These are phyloP conservation scores for Mactromeris polynyma DNA, from an alignment of 2,888 invertebrate genomes.

Conservation along the genomic window DNA sequence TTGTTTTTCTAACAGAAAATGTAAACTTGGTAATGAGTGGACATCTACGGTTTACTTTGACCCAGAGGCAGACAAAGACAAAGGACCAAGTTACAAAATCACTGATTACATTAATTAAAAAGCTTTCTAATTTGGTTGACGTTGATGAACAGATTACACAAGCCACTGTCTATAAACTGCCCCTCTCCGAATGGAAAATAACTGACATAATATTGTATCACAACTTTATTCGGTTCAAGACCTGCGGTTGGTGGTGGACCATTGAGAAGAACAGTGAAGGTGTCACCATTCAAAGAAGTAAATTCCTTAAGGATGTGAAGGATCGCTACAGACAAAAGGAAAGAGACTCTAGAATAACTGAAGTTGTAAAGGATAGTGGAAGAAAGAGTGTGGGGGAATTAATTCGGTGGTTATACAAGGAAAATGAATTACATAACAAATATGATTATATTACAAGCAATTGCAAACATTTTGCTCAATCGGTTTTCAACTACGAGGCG, in stretches of 20 bases:
- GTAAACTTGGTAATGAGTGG: not conserved
- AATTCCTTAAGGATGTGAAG: not conserved
- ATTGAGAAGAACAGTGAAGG: conserved; percentile 37
- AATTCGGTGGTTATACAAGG: conserved; percentile 26
- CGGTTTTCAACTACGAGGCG: not conserved
- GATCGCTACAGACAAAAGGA: conserved; percentile 17
- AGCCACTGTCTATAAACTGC: not conserved
- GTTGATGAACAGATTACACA: not conserved
- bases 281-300: conserved; percentile 43
- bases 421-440: conserved; percentile 15
- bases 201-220: not conserved
- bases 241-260: not conserved
- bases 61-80: not conserved
- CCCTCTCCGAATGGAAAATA: not conserved
- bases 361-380: not conserved
- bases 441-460: not conserved
- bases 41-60: not conserved
- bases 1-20: not conserved
- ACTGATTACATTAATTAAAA: not conserved
- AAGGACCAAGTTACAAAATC: not conserved
- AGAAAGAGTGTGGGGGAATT: not conserved
- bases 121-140: conserved; percentile 1
- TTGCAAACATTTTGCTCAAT: not conserved
- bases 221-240: conserved; percentile 22
- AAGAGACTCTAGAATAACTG: not conserved